phyloP scores from a whole-genome alignment of 2,797 vertebrate genomes.

The Pelochelys cantorii region DNA sequence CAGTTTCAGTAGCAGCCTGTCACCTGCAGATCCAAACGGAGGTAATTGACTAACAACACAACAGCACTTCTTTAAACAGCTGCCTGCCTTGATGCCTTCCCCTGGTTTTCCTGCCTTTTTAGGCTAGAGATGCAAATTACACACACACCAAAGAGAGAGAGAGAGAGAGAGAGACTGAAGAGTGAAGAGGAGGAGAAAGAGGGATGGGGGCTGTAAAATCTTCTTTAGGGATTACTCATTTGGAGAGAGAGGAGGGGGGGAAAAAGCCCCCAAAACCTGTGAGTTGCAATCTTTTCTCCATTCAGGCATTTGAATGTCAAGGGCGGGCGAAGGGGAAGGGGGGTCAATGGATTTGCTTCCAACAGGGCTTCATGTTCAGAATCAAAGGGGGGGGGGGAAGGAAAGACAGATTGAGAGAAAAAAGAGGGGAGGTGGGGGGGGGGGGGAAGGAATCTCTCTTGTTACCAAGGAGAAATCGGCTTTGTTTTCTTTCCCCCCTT shows the following conservation, averaged over 20 bases:
- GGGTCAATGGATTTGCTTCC: conserved; percentile 74
- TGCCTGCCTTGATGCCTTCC: not conserved
- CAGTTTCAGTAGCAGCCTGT: conserved; percentile 79
- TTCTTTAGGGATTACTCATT: conserved; percentile 73
- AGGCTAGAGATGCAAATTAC: conserved; percentile 77
- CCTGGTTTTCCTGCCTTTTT: conserved; percentile 69
- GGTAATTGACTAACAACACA: conserved; percentile 47
- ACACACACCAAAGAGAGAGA: conserved; percentile 40
- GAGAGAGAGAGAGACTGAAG: conserved; percentile 18
- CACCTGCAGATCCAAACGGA: conserved; percentile 81
- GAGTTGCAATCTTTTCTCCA: conserved; percentile 59
- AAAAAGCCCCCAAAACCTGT: conserved; percentile 58
- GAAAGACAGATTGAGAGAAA: not conserved
- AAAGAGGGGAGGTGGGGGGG: not conserved
- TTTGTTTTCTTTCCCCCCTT: conserved; percentile 76
- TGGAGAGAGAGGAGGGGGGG: not conserved
- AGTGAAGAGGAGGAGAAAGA: conserved; percentile 34
- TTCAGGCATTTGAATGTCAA: conserved; percentile 78
- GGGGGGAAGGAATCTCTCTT: conserved; percentile 36
- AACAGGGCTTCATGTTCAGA: conserved; percentile 73
- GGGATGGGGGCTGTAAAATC: conserved; percentile 60
- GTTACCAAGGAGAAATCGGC: conserved; percentile 78
- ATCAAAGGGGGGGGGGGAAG: conserved; percentile 46
- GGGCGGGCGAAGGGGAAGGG: conserved; percentile 37
- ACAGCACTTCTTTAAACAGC: conserved; percentile 51